A percentile compares a stretch with the other conserved stretches of the same genome.
These are phyloP conservation scores for Plotosus lineatus DNA, from an alignment of 2,113 vertebrate species.

Conservation along the genomic window DNA sequence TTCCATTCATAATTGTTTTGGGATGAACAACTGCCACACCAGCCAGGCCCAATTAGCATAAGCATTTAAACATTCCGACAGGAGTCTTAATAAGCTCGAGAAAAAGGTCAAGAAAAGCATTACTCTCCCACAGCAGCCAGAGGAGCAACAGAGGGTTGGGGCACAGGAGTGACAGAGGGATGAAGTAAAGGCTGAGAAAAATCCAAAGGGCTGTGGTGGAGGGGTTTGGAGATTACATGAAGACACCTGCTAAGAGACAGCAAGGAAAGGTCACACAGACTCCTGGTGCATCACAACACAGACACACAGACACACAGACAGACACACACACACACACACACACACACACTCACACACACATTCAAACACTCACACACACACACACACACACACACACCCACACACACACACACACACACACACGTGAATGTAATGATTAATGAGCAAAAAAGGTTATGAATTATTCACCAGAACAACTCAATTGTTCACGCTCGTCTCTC, in stretches of 20 bases:
- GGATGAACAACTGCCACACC: constrained; percentile 25
- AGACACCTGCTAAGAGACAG: constrained; percentile 63
- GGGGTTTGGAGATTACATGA: constrained; percentile 58
- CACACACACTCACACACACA: constrained; percentile 30
- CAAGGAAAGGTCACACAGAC: constrained; percentile 60
- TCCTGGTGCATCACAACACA: constrained; percentile 42
- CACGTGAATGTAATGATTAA: constrained; percentile 60
- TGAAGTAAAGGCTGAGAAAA: constrained; percentile 19
- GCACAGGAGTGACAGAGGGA: constrained; percentile 36
- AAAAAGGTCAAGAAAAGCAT: constrained; percentile 67
- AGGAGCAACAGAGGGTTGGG: constrained; percentile 23
- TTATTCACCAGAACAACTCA: constrained; percentile 58
- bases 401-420: constrained; percentile 20
- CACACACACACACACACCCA: constrained; percentile 15
- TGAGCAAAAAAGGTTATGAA: constrained; percentile 57
- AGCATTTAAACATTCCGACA: constrained; percentile 67
- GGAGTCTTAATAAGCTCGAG: constrained; percentile 62
- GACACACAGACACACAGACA: constrained; percentile 8
- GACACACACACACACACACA: constrained; percentile 18
- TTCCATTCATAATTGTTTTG: constrained; percentile 51
- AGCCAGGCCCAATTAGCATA: constrained; percentile 60
- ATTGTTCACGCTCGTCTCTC: constrained; percentile 48
- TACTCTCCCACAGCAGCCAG: constrained; percentile 35
- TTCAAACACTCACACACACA: constrained; percentile 33
- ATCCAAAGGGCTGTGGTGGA: constrained; percentile 39